Evolutionary conservation across 2,797 vertebrate species (phyloP), one percentile per base, ranked within the genome.

Genomic region (Triplophysa yarkandensis): DNA sequence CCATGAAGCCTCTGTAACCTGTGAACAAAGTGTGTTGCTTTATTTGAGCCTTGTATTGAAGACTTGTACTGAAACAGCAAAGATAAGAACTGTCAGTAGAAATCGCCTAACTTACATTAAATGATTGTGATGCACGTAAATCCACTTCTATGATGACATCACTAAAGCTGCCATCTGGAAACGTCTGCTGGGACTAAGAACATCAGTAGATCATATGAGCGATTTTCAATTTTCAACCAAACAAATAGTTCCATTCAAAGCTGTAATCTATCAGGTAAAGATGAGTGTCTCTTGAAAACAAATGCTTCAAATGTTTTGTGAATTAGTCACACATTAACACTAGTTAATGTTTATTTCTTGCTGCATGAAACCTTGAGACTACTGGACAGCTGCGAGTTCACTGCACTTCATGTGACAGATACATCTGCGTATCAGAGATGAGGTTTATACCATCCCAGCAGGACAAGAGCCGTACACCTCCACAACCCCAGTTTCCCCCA

Each of bases 151-250:
- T 16, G 1, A 65, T 86, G 34, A 82, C 54, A 3, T 92, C 91
- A 61, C 83, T 44, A 71, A 71, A 85, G 39, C 89, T 91, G 30
- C 91, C 92, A 77, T 92, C 91, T 27, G 85, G 72, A 83, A 89
- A 93, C 30, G 83, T 80, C 81, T 87, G 89, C 74, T 93, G 92
- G n/a, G 60, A 68, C 93, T 94, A 21, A 25, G 83, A 21, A 62
- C 43, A 74, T 13, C 2, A 68, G 62, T 68, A 64, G 1, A n/a
- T 36, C 52, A 62, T 17, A 30, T 57, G 0, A 6, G 6, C 30
- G 14, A 13, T 13, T 10, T 39, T 10, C 9, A 9, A 36, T 11
- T 9, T 10, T 36, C 8, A 9, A 10, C 10, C 9, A 10, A 9
- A 11, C 11, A 8, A 9, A 36, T 0, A 10, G 9, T 10, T 36